Evolutionary conservation across 2,888 invertebrate genomes (phyloP), one percentile per base, ranked within the genome.

Genomic region (Hydropsyche betteni): DNA sequence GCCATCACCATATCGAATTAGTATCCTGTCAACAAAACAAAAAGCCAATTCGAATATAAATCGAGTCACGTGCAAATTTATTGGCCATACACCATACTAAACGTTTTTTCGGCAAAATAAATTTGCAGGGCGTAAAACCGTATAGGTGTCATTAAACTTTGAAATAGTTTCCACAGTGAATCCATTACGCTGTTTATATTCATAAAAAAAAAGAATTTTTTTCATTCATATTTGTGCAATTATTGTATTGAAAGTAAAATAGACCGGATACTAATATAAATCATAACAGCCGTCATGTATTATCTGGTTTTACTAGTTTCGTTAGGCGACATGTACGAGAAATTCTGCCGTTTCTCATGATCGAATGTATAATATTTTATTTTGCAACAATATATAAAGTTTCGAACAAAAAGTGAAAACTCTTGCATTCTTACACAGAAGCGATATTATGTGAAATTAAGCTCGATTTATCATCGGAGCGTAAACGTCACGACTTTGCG

Each of bases 21-120:
- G 64, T 64, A 64, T 64, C 64, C 64, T 64, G 64, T 64, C 64
- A 34, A 64, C 34, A 64, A 64, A 36, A 64, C 64, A 64, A 64
- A 64, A 64, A 24, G 34, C 12, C 64, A 64, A 34, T 34, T 12
- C 34, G 64, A 64, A 64, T 64, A 64, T 36, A 64, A 64, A 64
- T 64, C 34, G 64, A 64, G 34, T 64, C 64, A 64, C 64, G 64
- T 64, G 64, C 64, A 36, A 36, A 64, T 36, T 64, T 36, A 64
- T 36, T 64, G 24, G 12, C 64, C 64, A n/a, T 44, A 44, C 64
- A 12, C 64, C 64, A 36, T 64, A 36, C 64, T 64, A 64, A 64
- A 33, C 64, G 64, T 12, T 64, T 64, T 64, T 64, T 12, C 55
- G 12, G 36, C 12, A n/a, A 44, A 6, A 64, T 64, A 64, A 64